A percentile compares a stretch with the other conserved stretches of the same genome.
Evolutionary conservation across 2,888 invertebrate species (phyloP).

Genomic region (Cerastis leucographa): DNA sequence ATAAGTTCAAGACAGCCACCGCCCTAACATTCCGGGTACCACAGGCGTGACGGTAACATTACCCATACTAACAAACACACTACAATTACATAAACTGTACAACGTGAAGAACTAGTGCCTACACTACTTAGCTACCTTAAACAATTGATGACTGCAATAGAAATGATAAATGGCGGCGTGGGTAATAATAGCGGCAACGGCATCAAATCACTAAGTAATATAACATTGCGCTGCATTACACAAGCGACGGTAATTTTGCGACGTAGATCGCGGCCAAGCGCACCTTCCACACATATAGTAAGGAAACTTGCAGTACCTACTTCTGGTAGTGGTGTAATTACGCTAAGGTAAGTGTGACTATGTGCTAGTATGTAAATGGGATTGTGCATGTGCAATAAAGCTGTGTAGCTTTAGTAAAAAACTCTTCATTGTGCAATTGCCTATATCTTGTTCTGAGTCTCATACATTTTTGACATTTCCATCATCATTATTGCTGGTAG

Average conservation of each 20-base stretch:
- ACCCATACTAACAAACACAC: conserved; percentile 25
- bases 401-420: background rate
- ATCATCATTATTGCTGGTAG: background rate
- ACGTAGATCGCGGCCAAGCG: conserved; percentile 77
- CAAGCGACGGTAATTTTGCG: conserved; percentile 79
- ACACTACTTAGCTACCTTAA: conserved; percentile 31
- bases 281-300: conserved; percentile 72
- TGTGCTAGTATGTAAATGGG: conserved; percentile 20
- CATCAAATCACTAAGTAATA: conserved; percentile 74
- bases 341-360: conserved; percentile 9
- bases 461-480: background rate
- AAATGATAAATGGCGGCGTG: conserved; percentile 52
- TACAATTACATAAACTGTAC: conserved; percentile 47
- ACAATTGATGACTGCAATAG: conserved; percentile 59
- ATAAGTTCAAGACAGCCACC: conserved; percentile 24
- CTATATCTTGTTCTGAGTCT: background rate
- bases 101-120: conserved; percentile 20
- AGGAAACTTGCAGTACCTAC: conserved; percentile 31
- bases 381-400: background rate
- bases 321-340: conserved; percentile 11
- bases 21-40: conserved; percentile 29
- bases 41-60: conserved; percentile 29
- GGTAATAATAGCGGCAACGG: conserved; percentile 62
- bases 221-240: conserved; percentile 79
- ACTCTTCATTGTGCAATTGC: background rate